Evolutionary conservation across 2,888 invertebrate genomes (phyloP).

Genomic region (Zele albiditarsus): DNA sequence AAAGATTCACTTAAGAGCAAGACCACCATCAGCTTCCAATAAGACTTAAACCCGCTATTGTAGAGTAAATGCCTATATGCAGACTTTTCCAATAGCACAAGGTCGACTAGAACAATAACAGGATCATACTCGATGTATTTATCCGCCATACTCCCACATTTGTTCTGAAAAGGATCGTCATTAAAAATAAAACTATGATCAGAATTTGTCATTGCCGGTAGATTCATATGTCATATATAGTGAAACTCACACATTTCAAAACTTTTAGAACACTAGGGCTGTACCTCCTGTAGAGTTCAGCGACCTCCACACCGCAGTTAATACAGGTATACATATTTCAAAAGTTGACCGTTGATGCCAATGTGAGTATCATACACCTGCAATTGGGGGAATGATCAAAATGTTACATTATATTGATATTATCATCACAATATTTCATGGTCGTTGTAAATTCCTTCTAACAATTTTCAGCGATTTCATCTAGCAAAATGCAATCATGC

Average conservation of each 20-base stretch:
- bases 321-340: constrained; percentile 75
- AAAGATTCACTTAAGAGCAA: constrained; percentile 88
- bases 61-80: constrained; percentile 90
- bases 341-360: not conserved
- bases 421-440: not conserved
- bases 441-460: too few relatives aligned
- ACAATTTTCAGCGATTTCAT: too few relatives aligned
- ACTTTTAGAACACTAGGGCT: constrained; percentile 83
- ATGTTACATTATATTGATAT: not conserved
- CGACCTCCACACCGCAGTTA: constrained; percentile 79
- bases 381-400: too few relatives aligned
- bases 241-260: constrained; percentile 81
- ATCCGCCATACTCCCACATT: constrained; percentile 85
- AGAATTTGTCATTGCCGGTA: constrained; percentile 4
- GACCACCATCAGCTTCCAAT: constrained; percentile 87
- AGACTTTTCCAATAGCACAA: constrained; percentile 84
- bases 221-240: not conserved
- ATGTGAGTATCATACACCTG: too few relatives aligned
- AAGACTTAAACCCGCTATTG: constrained; percentile 84
- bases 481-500: not conserved
- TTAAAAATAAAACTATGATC: constrained; percentile 12
- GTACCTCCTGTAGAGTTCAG: constrained; percentile 80
- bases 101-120: constrained; percentile 89
- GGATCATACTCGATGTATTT: constrained; percentile 94
- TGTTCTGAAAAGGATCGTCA: constrained; percentile 75